Base-by-base conservation (phyloP, 2,113 vertebrate species). In the Limanda limanda region DNA sequence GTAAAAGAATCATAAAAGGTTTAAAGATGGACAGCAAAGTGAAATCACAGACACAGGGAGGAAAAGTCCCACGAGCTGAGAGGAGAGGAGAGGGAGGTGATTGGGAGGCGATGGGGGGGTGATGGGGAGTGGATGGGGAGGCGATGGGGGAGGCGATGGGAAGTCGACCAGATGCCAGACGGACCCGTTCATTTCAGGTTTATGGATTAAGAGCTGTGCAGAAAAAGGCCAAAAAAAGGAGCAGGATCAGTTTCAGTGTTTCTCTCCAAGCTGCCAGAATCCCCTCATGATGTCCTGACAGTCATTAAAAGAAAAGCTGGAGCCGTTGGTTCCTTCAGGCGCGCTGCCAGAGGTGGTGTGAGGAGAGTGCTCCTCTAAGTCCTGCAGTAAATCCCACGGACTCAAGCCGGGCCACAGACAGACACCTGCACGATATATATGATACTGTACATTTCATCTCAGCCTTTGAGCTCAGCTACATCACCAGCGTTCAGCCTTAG, bases 161-260 rank as follows among this genome's bases (percentile, higher is more conserved):
- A 61, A 70, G 72, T 68, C 70, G 13, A 80, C 60, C 82, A 86
- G 78, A 70, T 87, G 75, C 75, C 89, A 88, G 88, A 90, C 79
- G 81, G 74, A 71, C 14, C 85, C 80, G 85, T 83, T 83, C 75
- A 15, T 66, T 75, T 82, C 90, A 89, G 86, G 83, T 89, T 90
- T 89, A 86, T 91, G 90, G 92, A 92, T 93, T 93, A 90, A 85
- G 85, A 83, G 83, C 75, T 68, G 63, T 76, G 85, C 71, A 76
- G 73, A 74, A 86, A 82, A 82, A 42, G 71, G 62, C 58, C 51
- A 73, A 68, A 84, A 59, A 79, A 55, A 76, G 81, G 57, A 79
- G 67, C 58, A 79, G 86, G 88, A 90, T 93, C 89, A 0, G 78
- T 92, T 93, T 93, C 90, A 91, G 54, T 81, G 86, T 89, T 88